These are phyloP conservation scores for Parochlus steinenii DNA, from an alignment of 2,888 invertebrate species.

Conservation along the genomic window DNA sequence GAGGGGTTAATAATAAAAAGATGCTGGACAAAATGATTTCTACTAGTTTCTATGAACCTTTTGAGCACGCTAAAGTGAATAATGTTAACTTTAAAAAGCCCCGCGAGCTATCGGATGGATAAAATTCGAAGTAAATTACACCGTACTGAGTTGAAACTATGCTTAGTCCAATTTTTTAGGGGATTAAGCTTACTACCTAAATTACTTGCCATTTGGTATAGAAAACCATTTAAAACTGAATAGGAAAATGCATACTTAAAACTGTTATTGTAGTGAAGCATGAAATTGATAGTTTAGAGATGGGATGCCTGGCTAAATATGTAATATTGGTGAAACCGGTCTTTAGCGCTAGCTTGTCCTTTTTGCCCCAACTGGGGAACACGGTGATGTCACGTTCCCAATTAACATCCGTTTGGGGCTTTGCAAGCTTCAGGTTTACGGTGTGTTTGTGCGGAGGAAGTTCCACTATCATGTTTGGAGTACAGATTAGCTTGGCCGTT, in stretches of 20 bases:
- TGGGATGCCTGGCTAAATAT: slow-evolving; percentile 34
- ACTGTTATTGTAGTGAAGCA: slow-evolving; percentile 16
- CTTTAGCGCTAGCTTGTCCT: slow-evolving; percentile 32
- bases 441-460: slow-evolving; percentile 29
- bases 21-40: too few relatives aligned
- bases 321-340: slow-evolving; percentile 32
- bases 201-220: background rate
- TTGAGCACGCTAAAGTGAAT: too few relatives aligned
- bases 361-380: slow-evolving; percentile 34
- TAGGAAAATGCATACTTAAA: slow-evolving; percentile 14
- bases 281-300: slow-evolving; percentile 24
- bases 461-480: slow-evolving; percentile 31
- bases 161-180: background rate
- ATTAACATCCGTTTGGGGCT: slow-evolving; percentile 36
- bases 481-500: slow-evolving; percentile 35
- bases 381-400: slow-evolving; percentile 34
- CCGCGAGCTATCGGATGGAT: too few relatives aligned
- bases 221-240: background rate
- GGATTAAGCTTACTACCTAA: background rate
- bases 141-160: background rate
- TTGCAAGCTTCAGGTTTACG: slow-evolving; percentile 32
- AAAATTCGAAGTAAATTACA: slow-evolving; percentile 11
- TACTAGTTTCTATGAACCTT: too few relatives aligned
- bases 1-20: too few relatives aligned
- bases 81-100: too few relatives aligned